A percentile compares a stretch with the other conserved stretches of the same genome.
Conservation (phyloP, 2,113 vertebrate species). For the Pedionomus torquatus region DNA sequence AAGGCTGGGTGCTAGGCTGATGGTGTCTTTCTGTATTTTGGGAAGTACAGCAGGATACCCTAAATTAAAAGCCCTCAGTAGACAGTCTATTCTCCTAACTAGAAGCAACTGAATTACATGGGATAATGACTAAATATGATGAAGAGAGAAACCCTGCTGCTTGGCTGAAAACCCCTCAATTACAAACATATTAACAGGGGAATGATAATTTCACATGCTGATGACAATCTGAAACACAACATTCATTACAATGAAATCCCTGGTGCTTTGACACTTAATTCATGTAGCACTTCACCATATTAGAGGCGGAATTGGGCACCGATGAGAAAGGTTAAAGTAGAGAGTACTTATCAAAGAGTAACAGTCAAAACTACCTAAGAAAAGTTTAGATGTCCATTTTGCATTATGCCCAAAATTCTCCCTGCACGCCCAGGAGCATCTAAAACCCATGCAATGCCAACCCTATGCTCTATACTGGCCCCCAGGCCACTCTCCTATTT, state of each 20-base stretch:
- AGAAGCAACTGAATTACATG: not conserved
- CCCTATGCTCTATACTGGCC: not conserved
- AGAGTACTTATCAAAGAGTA: not conserved
- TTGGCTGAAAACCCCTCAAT: slow-evolving; percentile 23
- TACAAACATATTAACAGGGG: slow-evolving; percentile 3
- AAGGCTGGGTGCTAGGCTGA: not conserved
- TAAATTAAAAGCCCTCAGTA: not conserved
- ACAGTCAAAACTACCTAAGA: not conserved
- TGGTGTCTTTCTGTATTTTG: not conserved
- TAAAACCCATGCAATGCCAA: not conserved
- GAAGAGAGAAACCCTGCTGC: slow-evolving; percentile 23
- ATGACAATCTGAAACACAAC: not conserved
- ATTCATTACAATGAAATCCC: not conserved
- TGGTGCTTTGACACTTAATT: not conserved
- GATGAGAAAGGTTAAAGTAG: not conserved
- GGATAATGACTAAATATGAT: not conserved
- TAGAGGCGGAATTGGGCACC: not conserved
- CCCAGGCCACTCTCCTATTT: not conserved
- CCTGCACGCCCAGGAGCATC: not conserved
- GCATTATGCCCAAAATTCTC: not conserved
- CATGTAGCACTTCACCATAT: not conserved
- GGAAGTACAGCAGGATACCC: not conserved
- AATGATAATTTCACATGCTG: slow-evolving; percentile 15
- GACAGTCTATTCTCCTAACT: not conserved
- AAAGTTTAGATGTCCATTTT: not conserved